Evolutionary conservation across 2,113 vertebrate genomes (phyloP), one percentile per base, ranked within the genome.

Genomic region (Gambusia affinis): DNA sequence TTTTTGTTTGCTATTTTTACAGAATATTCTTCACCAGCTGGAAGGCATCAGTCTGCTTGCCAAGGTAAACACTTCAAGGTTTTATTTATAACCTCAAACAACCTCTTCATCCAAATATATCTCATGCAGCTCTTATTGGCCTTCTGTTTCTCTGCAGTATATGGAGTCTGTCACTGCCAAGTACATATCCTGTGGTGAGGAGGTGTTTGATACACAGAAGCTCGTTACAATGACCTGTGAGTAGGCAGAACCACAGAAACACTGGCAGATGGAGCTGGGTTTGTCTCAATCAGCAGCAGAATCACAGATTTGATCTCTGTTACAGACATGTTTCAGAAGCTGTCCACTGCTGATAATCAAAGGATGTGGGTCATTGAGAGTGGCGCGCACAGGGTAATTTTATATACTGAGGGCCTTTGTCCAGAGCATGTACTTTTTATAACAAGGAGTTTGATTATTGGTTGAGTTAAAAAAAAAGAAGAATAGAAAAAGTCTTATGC

Each of bases 291-390:
- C 66, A 62, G 4, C 1, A 0, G 6, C 1, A 28, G 0, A 14
- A 78, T 62, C 66, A 51, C 64, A 62, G 74, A 75, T 88, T 57
- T 57, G 2, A 24, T 81, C 35, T 60, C 39, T 42, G 64, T 47
- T 39, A 39, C 61, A 97, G 96, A 96, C 90, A 94, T 97, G 88
- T 96, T 97, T 91, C 96, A 97, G 92, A 98, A 97, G 81, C 84
- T 98, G 63, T 94, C 94, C 75, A 91, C 92, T 5, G 80, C 89
- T 66, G 95, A 93, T 81, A 91, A 92, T 74, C 96, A 96, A 87
- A 95, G 95, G 87, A 85, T 92, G 67, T 94, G 94, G 93, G 84
- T 97, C 83, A 93, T 91, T 47, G 54, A 91, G 68, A 96, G 94
- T 3, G 95, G 95, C 65, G 95, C 93, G 60, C 95, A 97, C 86